These are phyloP conservation scores for Ophiodon elongatus DNA, from an alignment of 2,113 vertebrate species.

Conservation along the genomic window DNA sequence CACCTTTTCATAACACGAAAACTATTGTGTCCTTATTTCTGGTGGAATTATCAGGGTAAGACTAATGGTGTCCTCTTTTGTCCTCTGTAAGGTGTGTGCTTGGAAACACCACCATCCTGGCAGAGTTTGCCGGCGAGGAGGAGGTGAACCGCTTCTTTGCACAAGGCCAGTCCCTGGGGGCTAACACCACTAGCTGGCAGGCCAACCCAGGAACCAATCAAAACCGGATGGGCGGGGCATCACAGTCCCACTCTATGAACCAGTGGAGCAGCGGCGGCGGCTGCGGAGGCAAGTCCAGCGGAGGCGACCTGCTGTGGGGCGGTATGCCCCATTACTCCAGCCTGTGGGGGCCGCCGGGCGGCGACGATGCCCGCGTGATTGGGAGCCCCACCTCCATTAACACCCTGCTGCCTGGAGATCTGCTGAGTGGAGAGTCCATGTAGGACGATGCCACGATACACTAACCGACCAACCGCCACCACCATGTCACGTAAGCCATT, in stretches of 20 bases:
- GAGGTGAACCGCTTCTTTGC: conserved; percentile 98
- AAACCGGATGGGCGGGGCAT: conserved; percentile 87
- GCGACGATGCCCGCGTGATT: conserved; percentile 92
- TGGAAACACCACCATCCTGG: conserved; percentile 99
- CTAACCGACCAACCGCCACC: conserved; percentile 52
- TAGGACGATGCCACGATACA: conserved; percentile 80
- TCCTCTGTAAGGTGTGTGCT: conserved; percentile 91
- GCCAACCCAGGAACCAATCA: conserved; percentile 91
- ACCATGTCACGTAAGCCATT: conserved; percentile 49
- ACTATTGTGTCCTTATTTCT: not conserved
- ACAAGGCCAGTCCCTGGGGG: conserved; percentile 93
- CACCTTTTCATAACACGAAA: not conserved
- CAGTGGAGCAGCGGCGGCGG: conserved; percentile 90
- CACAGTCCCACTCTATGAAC: conserved; percentile 88
- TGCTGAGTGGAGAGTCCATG: conserved; percentile 97
- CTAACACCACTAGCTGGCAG: conserved; percentile 97
- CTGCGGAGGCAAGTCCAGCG: conserved; percentile 81
- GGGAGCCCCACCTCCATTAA: conserved; percentile 95
- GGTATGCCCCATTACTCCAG: conserved; percentile 96
- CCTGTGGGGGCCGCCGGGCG: conserved; percentile 94
- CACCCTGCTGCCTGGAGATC: conserved; percentile 95
- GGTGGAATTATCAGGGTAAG: not conserved
- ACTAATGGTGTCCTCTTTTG: not conserved
- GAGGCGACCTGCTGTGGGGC: conserved; percentile 94
- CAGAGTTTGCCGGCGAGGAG: conserved; percentile 97